phyloP scores from a whole-genome alignment of 2,113 vertebrate species.

The Colius striatus region DNA sequence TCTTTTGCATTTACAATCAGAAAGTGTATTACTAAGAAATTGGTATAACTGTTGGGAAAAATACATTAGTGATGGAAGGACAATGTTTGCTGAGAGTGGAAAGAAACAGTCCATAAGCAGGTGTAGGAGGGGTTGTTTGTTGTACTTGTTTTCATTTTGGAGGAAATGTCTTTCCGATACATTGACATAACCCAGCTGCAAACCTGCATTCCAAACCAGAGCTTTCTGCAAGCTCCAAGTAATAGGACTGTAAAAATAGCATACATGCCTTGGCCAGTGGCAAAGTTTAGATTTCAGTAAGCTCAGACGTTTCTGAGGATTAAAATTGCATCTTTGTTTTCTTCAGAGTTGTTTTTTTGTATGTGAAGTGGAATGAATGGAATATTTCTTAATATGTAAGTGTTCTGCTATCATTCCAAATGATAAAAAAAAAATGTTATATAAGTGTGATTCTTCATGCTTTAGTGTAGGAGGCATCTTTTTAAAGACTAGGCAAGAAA shows the following conservation, averaged over 20 bases:
- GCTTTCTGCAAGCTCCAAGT: background rate
- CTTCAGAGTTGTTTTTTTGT: background rate
- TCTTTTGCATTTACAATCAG: slow-evolving; percentile 38
- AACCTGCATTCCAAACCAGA: background rate
- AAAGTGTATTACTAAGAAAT: slow-evolving; percentile 19
- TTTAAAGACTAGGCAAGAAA: background rate
- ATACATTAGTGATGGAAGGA: background rate
- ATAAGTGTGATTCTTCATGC: background rate
- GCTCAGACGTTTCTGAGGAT: background rate
- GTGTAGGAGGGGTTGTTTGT: background rate
- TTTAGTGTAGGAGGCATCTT: background rate
- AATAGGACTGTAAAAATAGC: background rate
- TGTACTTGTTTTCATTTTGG: background rate
- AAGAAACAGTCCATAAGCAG: background rate
- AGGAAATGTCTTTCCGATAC: background rate
- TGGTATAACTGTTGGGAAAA: background rate
- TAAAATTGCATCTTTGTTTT: background rate
- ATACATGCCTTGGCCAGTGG: rapidly evolving
- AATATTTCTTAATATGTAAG: background rate
- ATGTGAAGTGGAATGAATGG: background rate
- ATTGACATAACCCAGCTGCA: background rate
- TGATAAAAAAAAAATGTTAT: background rate
- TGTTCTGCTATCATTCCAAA: background rate
- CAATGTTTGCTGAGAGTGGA: background rate
- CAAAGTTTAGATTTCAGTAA: background rate